Percentiles rank a stretch among this genome's conserved stretches.
Conservation (phyloP, 2,113 vertebrate genomes). For the Lynx canadensis region DNA sequence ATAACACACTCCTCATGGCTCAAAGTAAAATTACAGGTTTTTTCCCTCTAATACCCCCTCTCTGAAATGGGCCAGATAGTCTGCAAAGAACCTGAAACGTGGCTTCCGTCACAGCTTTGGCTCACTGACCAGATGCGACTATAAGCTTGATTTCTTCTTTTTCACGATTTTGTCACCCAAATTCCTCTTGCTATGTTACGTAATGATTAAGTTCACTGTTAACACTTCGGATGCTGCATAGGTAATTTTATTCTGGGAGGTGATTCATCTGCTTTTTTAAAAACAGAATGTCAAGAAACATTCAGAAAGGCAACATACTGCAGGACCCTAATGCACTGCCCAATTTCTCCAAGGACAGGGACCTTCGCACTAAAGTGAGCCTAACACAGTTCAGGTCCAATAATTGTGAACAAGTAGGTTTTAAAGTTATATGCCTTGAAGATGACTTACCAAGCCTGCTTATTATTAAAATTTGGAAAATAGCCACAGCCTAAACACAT, state of each 20-base stretch:
- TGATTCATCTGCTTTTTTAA: not conserved
- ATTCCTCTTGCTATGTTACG: not conserved
- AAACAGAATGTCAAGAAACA: not conserved
- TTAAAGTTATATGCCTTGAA: not conserved
- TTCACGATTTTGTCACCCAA: not conserved
- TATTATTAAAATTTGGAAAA: not conserved
- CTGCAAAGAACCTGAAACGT: not conserved
- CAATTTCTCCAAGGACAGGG: not conserved
- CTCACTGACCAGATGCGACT: not conserved
- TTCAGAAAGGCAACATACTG: constrained; percentile 16
- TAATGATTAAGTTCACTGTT: not conserved
- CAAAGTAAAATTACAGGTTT: constrained; percentile 49
- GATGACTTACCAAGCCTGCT: not conserved
- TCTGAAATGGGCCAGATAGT: not conserved
- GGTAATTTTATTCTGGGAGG: not conserved
- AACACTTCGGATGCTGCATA: constrained; percentile 13
- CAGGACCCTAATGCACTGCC: not conserved
- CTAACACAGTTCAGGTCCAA: not conserved
- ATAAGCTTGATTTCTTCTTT: not conserved
- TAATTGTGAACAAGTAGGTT: not conserved
- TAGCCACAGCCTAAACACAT: not conserved
- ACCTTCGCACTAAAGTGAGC: not conserved
- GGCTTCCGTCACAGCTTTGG: not conserved
- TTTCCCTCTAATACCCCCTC: constrained; percentile 22
- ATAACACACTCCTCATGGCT: not conserved